Percentiles rank a stretch among this genome's conserved stretches.
Evolutionary conservation across 2,797 vertebrate genomes (phyloP).

Genomic region (Neomorphus geoffroyi): DNA sequence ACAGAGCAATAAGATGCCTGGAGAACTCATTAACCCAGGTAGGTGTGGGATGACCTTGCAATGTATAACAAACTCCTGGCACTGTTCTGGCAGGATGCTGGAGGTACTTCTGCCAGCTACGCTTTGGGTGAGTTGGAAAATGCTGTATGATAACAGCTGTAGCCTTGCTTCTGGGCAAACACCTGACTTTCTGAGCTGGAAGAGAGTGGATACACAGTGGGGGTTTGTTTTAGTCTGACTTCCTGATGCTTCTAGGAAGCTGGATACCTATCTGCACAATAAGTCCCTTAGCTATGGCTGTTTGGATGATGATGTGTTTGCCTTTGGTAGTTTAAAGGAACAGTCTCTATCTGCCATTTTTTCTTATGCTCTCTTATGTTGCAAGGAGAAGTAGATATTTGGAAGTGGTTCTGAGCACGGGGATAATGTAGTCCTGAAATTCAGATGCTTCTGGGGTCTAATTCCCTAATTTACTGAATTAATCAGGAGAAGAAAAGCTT

Average conservation of each 20-base stretch:
- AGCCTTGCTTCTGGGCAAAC: neutral
- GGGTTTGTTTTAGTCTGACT: neutral
- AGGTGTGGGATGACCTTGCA: neutral
- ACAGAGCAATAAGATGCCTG: neutral
- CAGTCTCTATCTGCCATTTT: neutral
- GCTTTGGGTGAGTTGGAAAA: neutral
- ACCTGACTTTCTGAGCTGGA: neutral
- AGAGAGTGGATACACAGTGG: neutral
- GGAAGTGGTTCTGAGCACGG: neutral
- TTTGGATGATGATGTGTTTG: neutral
- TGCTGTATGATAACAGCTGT: neutral
- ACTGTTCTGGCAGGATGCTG: neutral
- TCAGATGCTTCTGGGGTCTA: neutral
- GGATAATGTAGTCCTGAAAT: neutral
- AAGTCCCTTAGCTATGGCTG: neutral
- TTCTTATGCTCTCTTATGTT: neutral
- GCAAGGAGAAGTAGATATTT: neutral
- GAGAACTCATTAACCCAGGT: conserved; percentile 48
- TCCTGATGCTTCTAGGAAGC: neutral
- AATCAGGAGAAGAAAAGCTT: neutral
- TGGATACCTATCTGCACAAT: neutral
- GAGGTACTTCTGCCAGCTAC: neutral
- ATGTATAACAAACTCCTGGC: neutral
- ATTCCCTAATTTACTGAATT: neutral
- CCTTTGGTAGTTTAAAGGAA: neutral